phyloP scores from a whole-genome alignment of 2,888 invertebrate species.

The Hypercompe scribonia region DNA sequence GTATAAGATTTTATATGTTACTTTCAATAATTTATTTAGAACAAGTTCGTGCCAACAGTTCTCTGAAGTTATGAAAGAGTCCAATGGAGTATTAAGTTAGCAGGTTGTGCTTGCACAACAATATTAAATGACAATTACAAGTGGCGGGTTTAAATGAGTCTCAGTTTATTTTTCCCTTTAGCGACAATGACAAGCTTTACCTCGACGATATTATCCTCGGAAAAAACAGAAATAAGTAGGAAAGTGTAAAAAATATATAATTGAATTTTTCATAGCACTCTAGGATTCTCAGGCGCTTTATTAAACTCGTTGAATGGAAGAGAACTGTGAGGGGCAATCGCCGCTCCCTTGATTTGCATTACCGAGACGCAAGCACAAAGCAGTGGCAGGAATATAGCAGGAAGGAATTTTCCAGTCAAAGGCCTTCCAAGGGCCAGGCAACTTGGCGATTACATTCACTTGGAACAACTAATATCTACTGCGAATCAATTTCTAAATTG shows the following conservation, averaged over 20 bases:
- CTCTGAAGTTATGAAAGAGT: slow-evolving; percentile 33
- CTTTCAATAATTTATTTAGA: slow-evolving; percentile 26
- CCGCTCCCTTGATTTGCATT: slow-evolving; percentile 72
- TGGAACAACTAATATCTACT: slow-evolving; percentile 25
- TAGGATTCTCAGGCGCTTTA: slow-evolving; percentile 67
- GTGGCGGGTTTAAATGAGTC: slow-evolving; percentile 67
- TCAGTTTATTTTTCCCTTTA: slow-evolving; percentile 61
- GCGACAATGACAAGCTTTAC: slow-evolving; percentile 57
- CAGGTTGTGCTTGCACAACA: slow-evolving; percentile 59
- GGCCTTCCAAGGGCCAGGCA: slow-evolving; percentile 42
- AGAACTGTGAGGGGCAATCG: slow-evolving; percentile 68
- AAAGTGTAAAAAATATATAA: slow-evolving; percentile 70
- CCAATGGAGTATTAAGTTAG: slow-evolving; percentile 47
- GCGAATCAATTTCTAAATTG: slow-evolving; percentile 5
- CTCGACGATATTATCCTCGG: slow-evolving; percentile 62
- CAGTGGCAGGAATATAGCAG: slow-evolving; percentile 55
- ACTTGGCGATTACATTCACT: slow-evolving; percentile 17
- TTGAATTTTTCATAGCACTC: slow-evolving; percentile 77
- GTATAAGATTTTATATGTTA: slow-evolving; percentile 8
- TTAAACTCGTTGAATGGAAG: slow-evolving; percentile 71
- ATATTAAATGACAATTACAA: slow-evolving; percentile 67
- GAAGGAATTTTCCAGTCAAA: slow-evolving; percentile 64
- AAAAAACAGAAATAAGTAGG: slow-evolving; percentile 62
- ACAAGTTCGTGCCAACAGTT: slow-evolving; percentile 12
- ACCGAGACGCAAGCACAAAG: slow-evolving; percentile 65